phyloP scores from a whole-genome alignment of 2,113 vertebrate genomes.

The Melanerpes aurifrons region DNA sequence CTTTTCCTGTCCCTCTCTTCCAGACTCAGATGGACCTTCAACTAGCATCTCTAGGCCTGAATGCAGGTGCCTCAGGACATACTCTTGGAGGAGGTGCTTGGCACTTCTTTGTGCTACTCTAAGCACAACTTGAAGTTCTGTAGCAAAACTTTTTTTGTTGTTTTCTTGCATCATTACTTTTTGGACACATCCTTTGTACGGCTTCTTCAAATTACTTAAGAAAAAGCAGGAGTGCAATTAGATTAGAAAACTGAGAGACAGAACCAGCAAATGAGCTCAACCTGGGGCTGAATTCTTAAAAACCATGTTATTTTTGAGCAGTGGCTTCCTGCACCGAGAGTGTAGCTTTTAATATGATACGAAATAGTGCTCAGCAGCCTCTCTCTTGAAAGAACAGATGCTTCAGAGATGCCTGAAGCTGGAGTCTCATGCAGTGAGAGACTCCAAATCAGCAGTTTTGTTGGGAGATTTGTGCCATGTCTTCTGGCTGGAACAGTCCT shows the following conservation, averaged over 20 bases:
- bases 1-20: neutral
- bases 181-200: neutral
- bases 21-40: neutral
- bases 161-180: neutral
- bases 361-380: neutral
- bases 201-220: neutral
- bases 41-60: neutral
- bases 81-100: neutral
- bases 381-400: neutral
- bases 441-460: neutral
- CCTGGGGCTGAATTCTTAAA: neutral
- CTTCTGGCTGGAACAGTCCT: neutral
- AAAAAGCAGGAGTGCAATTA: fast-evolving
- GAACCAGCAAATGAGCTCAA: neutral
- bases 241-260: neutral
- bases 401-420: constrained; percentile 28
- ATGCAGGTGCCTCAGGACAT: fast-evolving
- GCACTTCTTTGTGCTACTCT: fast-evolving
- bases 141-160: neutral
- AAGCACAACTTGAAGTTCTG: neutral
- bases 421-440: neutral
- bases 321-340: neutral
- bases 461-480: neutral
- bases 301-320: neutral
- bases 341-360: neutral